These are phyloP conservation scores for Drosophila siamana DNA, from an alignment of 2,888 invertebrate species.

Conservation along the genomic window DNA sequence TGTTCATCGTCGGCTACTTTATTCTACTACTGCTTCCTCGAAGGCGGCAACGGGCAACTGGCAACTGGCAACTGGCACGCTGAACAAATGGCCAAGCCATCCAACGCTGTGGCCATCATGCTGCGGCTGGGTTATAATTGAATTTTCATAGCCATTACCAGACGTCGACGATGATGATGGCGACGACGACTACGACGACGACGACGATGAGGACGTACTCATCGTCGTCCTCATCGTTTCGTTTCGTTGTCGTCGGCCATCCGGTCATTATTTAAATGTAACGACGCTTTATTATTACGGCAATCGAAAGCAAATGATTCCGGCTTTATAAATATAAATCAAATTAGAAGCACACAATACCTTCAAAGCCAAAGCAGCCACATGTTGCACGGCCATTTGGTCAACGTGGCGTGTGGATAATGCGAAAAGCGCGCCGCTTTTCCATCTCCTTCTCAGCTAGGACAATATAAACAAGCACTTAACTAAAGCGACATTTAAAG, in stretches of 20 bases:
- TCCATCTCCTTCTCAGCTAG: constrained; percentile 29
- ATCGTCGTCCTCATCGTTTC: constrained; percentile 36
- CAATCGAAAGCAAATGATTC: constrained; percentile 81
- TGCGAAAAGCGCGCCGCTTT: constrained; percentile 27
- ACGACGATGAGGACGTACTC: constrained; percentile 8
- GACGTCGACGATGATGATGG: constrained; percentile 45
- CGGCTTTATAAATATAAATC: constrained; percentile 81
- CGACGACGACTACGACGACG: neutral
- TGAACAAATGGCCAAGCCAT: constrained; percentile 17
- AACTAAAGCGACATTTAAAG: constrained; percentile 55
- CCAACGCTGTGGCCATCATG: constrained; percentile 65
- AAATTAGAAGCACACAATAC: constrained; percentile 67
- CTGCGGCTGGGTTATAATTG: constrained; percentile 80
- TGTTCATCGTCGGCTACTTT: neutral
- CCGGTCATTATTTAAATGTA: constrained; percentile 81
- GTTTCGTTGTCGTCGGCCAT: constrained; percentile 40
- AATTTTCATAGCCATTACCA: constrained; percentile 81
- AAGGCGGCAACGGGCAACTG: neutral
- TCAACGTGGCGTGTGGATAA: constrained; percentile 58
- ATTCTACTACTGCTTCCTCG: neutral
- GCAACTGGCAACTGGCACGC: constrained; percentile 5
- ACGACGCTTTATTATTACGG: constrained; percentile 79
- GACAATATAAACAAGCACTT: constrained; percentile 56
- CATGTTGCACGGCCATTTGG: constrained; percentile 77
- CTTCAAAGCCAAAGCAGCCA: constrained; percentile 47